Percentiles rank a stretch among this genome's conserved stretches.
These are phyloP conservation scores for Scomber scombrus DNA, from an alignment of 2,113 vertebrate species.

Conservation along the genomic window DNA sequence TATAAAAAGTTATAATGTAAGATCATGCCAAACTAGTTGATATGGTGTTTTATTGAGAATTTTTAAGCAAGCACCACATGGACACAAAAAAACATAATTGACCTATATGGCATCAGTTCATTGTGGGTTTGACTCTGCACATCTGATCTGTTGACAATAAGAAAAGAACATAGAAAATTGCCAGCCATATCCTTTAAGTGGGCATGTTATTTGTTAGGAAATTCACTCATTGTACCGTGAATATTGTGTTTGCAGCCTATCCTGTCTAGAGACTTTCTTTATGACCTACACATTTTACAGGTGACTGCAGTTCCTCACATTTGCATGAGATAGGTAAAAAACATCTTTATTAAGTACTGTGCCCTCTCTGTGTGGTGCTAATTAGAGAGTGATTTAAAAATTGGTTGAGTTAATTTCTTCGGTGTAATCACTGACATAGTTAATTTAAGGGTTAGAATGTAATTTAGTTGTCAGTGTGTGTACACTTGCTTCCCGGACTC, in stretches of 20 bases:
- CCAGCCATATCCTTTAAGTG: too few species aligned
- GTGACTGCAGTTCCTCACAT: neutral
- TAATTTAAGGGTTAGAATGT: neutral
- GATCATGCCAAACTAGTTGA: too few species aligned
- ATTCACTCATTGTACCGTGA: neutral
- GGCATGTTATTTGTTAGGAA: too few species aligned
- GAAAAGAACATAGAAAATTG: too few species aligned
- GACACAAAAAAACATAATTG: too few species aligned
- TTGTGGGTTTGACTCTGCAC: too few species aligned
- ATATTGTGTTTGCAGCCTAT: neutral
- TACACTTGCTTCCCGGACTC: neutral
- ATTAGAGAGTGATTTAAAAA: neutral
- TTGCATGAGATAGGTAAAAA: neutral
- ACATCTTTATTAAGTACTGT: neutral
- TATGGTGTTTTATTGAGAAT: too few species aligned
- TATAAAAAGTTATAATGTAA: too few species aligned
- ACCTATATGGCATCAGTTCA: too few species aligned
- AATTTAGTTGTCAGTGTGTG: neutral
- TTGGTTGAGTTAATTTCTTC: conserved; percentile 11
- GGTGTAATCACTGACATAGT: neutral
- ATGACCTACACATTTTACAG: neutral
- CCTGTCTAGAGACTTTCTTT: neutral
- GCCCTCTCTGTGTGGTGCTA: neutral
- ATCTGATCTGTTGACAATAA: too few species aligned
- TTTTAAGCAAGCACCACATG: too few species aligned